Evolutionary conservation across 2,113 vertebrate genomes (phyloP).

Genomic region (Larimichthys polyactis): DNA sequence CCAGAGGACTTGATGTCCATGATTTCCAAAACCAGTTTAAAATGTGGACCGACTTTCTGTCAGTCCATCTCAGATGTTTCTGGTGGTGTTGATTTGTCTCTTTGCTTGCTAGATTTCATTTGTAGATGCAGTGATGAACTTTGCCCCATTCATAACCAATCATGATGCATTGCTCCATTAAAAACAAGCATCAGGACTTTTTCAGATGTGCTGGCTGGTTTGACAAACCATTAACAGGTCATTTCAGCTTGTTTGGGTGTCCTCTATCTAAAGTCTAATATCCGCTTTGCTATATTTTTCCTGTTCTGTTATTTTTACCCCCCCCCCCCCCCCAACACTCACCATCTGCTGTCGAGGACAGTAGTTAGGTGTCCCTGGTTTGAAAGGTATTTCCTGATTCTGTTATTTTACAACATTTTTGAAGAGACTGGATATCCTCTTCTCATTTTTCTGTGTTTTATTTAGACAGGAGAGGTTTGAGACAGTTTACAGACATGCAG

Average conservation of each 20-base stretch:
- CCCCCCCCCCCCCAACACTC: constrained; percentile 15
- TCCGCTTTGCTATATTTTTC: constrained; percentile 45
- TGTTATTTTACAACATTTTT: constrained; percentile 54
- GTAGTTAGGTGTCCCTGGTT: constrained; percentile 32
- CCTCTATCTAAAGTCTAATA: constrained; percentile 42
- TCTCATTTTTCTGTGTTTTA: constrained; percentile 38
- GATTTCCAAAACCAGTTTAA: too few relatives aligned
- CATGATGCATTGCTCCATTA: too few relatives aligned
- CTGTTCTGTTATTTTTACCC: constrained; percentile 53
- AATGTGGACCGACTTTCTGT: too few relatives aligned
- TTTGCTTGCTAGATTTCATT: too few relatives aligned
- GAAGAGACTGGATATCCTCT: constrained; percentile 50
- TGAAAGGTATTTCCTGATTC: constrained; percentile 63
- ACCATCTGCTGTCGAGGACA: constrained; percentile 49
- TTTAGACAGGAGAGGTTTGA: constrained; percentile 24
- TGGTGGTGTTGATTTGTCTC: too few relatives aligned
- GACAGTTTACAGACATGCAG: not conserved
- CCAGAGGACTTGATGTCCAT: too few relatives aligned
- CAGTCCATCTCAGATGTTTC: too few relatives aligned
- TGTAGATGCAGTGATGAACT: too few relatives aligned
- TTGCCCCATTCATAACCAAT: too few relatives aligned
- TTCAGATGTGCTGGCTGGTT: not conserved
- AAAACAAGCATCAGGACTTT: too few relatives aligned
- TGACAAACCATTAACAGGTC: constrained; percentile 15
- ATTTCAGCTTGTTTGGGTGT: constrained; percentile 39